Conservation (phyloP, 1,140 invertebrate species). For the Temnothorax nylanderi region DNA sequence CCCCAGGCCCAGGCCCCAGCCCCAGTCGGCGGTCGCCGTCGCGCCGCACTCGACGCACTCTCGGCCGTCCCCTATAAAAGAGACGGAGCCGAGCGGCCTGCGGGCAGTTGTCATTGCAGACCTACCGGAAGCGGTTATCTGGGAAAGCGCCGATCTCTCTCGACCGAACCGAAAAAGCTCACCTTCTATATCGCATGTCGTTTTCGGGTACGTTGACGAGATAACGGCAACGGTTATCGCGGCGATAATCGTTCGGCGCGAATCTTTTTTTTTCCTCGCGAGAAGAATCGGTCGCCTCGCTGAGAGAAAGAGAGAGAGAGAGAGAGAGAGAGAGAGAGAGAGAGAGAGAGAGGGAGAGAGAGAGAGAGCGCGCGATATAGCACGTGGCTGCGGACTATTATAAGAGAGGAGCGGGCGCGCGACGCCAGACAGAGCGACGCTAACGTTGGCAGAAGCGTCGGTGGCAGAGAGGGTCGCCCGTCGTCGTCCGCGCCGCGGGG, state of each 20-base stretch:
- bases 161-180: background rate
- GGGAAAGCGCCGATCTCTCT: too few species aligned
- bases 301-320: background rate
- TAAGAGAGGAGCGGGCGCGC: conserved; percentile 57
- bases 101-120: conserved; percentile 79
- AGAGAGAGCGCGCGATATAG: background rate
- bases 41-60: conserved; percentile 45
- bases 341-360: background rate
- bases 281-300: background rate
- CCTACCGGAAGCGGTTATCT: conserved; percentile 11
- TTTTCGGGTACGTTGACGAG: conserved; percentile 50
- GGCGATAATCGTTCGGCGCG: conserved; percentile 3
- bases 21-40: background rate
- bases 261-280: background rate
- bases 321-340: background rate
- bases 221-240: conserved; percentile 28
- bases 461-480: background rate
- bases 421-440: conserved; percentile 70
- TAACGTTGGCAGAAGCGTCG: conserved; percentile 64
- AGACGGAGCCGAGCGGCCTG: conserved; percentile 74
- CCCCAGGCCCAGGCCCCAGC: background rate
- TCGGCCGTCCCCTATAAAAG: conserved; percentile 78
- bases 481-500: conserved; percentile 8
- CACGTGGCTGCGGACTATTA: conserved; percentile 68
- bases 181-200: background rate